Evolutionary conservation across 2,113 vertebrate genomes (phyloP).

Genomic region (Tricholaema leucomelas): DNA sequence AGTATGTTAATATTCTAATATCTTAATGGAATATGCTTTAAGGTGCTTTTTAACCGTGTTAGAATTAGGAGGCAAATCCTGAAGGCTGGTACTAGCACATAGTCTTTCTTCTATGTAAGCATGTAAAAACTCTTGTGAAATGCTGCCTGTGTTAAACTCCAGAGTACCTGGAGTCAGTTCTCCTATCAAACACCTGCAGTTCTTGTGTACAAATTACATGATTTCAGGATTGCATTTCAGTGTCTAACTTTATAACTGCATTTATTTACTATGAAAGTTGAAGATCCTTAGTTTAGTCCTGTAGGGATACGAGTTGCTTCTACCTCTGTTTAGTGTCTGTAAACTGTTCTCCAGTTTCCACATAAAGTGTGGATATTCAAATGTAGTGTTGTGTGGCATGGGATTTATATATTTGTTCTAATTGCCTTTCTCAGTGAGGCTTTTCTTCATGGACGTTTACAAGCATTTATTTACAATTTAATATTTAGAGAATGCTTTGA

Average conservation of each 20-base stretch:
- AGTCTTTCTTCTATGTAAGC: neutral
- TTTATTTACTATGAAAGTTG: neutral
- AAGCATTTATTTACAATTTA: neutral
- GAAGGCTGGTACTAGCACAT: neutral
- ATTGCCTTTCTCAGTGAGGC: neutral
- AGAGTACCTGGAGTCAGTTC: neutral
- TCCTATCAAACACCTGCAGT: neutral
- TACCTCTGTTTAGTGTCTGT: neutral
- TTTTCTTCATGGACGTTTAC: neutral
- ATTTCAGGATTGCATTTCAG: conserved; percentile 8
- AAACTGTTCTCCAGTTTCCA: neutral
- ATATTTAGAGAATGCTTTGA: neutral
- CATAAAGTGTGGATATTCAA: neutral
- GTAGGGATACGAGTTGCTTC: neutral
- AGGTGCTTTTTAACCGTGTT: neutral
- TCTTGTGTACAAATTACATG: neutral
- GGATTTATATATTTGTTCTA: neutral
- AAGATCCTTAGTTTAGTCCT: neutral
- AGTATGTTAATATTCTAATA: neutral
- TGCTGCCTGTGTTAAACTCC: neutral
- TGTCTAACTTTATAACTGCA: neutral
- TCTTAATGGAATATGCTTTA: neutral
- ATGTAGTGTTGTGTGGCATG: neutral
- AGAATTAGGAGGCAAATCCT: neutral
- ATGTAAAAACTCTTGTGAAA: neutral